These are phyloP conservation scores for Petromus typicus DNA, from an alignment of 2,113 vertebrate species.

Conservation along the genomic window DNA sequence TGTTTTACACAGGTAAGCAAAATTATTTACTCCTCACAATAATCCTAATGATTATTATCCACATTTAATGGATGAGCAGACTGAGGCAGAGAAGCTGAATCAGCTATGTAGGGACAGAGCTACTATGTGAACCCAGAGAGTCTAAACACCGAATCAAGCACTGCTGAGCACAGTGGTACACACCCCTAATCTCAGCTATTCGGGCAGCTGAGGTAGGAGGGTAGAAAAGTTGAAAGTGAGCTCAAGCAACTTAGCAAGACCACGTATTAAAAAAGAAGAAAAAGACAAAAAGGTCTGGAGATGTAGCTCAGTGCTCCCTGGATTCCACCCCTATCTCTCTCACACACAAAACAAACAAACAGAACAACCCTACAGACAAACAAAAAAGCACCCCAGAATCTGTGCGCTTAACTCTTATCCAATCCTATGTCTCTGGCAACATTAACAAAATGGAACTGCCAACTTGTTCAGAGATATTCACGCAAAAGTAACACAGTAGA, in stretches of 20 bases:
- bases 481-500: constrained; percentile 13
- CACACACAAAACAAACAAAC: neutral
- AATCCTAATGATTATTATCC: neutral
- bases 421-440: neutral
- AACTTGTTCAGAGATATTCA: constrained; percentile 24
- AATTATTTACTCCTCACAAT: constrained; percentile 47
- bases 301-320: too few species aligned
- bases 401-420: neutral
- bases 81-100: neutral
- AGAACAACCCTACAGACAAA: neutral
- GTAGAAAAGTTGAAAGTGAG: too few species aligned
- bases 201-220: too few species aligned
- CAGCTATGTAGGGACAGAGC: neutral
- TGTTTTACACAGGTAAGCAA: neutral
- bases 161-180: neutral
- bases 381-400: neutral
- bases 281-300: neutral
- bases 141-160: constrained; percentile 3
- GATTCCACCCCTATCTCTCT: neutral
- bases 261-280: too few species aligned
- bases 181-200: neutral
- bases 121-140: constrained; percentile 6
- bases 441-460: constrained; percentile 5
- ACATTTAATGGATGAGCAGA: constrained; percentile 7
- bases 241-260: too few species aligned